These are phyloP conservation scores for Mustela nigripes DNA, from an alignment of 2,113 vertebrate genomes.

Conservation along the genomic window DNA sequence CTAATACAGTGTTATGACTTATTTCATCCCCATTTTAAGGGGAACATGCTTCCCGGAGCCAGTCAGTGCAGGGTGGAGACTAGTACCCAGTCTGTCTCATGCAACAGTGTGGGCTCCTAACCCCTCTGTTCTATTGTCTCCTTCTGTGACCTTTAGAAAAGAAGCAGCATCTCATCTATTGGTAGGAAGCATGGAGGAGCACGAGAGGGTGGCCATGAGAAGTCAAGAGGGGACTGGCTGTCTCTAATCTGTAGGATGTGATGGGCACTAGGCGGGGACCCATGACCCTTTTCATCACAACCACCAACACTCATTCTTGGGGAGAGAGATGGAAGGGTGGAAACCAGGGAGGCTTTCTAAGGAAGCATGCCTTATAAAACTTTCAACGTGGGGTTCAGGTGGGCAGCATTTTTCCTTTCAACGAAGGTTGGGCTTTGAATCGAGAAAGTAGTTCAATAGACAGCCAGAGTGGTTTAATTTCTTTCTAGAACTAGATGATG, in stretches of 20 bases:
- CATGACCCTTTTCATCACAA: neutral
- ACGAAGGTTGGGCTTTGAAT: neutral
- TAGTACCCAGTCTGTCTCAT: neutral
- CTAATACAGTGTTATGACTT: neutral
- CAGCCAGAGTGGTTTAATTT: neutral
- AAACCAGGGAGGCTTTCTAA: neutral
- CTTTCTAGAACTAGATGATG: slow-evolving; percentile 40
- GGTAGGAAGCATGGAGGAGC: neutral
- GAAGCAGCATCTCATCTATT: neutral
- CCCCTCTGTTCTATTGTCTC: neutral
- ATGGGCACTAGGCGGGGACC: neutral
- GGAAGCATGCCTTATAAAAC: neutral
- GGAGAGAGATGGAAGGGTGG: neutral
- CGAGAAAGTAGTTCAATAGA: neutral
- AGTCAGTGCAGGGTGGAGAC: neutral
- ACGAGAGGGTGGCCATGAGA: neutral
- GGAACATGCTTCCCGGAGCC: neutral
- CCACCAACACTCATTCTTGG: neutral
- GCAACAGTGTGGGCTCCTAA: neutral
- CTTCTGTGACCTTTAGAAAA: slow-evolving; percentile 2
- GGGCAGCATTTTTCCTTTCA: neutral
- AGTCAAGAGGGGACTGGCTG: no score
- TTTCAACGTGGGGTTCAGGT: neutral
- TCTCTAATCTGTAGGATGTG: neutral
- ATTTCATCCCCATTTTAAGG: neutral